Conservation (phyloP, 2,888 invertebrate genomes). For the Alloplasta piceator region DNA sequence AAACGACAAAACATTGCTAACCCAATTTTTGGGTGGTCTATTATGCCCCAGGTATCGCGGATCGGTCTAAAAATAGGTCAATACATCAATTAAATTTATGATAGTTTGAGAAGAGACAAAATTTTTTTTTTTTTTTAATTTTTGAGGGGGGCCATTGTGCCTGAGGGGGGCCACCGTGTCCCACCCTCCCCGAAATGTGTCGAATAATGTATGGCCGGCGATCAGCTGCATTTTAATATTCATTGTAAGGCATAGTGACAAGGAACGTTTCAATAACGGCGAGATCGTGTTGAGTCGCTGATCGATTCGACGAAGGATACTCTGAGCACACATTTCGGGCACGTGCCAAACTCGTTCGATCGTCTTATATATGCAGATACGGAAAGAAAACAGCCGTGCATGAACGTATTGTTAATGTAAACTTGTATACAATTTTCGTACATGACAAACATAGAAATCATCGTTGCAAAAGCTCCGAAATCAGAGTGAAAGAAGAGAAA, state of each 20-base stretch:
- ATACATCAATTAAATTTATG: no score
- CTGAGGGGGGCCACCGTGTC: no score
- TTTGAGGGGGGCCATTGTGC: no score
- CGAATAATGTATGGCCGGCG: no score
- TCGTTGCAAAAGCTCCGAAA: not conserved
- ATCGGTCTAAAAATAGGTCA: no score
- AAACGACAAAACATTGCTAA: no score
- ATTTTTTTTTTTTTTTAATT: no score
- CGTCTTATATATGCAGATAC: not conserved
- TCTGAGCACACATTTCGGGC: constrained; percentile 8
- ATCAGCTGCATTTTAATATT: constrained; percentile 26
- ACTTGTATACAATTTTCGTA: not conserved
- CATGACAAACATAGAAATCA: not conserved
- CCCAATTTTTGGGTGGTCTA: no score
- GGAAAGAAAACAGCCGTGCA: not conserved
- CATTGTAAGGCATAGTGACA: not conserved
- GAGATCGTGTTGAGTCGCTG: constrained; percentile 17
- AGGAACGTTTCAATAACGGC: constrained; percentile 7
- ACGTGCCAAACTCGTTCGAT: constrained; percentile 11
- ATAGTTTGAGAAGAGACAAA: no score
- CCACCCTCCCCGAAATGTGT: no score
- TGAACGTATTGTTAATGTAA: not conserved
- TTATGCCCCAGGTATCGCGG: no score
- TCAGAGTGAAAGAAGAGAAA: not conserved
- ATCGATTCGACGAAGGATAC: constrained; percentile 38